A percentile compares a stretch with the other conserved stretches of the same genome.
Evolutionary conservation across 2,113 vertebrate species (phyloP).

Genomic region (Rhinoptilus africanus): DNA sequence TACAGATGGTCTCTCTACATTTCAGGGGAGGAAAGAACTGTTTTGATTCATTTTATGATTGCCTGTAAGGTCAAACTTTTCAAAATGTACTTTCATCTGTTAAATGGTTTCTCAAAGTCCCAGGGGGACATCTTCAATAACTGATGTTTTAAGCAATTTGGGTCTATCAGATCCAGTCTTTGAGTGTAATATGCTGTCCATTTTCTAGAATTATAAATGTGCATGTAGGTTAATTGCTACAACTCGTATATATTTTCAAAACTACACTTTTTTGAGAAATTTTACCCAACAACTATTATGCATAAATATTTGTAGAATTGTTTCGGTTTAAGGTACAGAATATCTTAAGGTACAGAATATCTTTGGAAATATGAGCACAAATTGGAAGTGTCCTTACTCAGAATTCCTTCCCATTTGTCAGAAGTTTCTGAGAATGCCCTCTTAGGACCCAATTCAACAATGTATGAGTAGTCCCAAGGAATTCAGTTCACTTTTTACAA

Average conservation of each 20-base stretch:
- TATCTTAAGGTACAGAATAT: neutral
- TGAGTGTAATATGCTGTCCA: conserved; percentile 78
- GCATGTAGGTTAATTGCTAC: conserved; percentile 84
- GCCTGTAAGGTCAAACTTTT: conserved; percentile 88
- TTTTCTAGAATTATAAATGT: conserved; percentile 83
- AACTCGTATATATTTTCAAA: conserved; percentile 75
- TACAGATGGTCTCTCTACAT: conserved; percentile 86
- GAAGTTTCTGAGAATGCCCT: neutral
- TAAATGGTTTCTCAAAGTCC: conserved; percentile 85
- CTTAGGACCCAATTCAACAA: neutral
- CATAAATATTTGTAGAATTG: neutral
- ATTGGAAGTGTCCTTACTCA: neutral
- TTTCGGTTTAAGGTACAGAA: neutral
- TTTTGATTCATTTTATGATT: conserved; percentile 89
- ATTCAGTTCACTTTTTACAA: neutral
- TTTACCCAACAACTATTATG: neutral
- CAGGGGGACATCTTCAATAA: conserved; percentile 83
- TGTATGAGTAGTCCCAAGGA: neutral
- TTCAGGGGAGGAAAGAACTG: conserved; percentile 79
- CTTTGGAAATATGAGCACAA: neutral
- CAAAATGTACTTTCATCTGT: conserved; percentile 88
- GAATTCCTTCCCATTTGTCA: neutral
- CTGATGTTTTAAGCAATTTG: conserved; percentile 88
- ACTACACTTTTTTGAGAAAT: conserved; percentile 47
- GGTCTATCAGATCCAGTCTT: conserved; percentile 83